These are phyloP conservation scores for Diuraphis noxia DNA, from an alignment of 1,140 invertebrate genomes.

Conservation along the genomic window DNA sequence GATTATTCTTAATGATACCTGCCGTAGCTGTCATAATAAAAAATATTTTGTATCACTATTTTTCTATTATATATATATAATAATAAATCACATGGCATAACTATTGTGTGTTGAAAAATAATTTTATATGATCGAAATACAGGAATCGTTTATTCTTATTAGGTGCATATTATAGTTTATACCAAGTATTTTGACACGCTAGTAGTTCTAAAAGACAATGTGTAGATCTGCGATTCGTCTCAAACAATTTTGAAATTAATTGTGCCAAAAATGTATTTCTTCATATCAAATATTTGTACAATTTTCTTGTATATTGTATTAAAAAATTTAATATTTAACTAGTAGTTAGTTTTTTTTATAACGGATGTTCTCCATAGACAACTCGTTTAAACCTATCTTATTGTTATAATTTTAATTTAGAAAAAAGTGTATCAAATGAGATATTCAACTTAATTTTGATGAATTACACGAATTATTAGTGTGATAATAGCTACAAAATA, in stretches of 20 bases:
- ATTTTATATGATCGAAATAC: neutral
- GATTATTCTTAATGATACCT: slow-evolving; percentile 22
- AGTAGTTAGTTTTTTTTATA: neutral
- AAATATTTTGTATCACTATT: neutral
- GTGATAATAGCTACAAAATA: no score
- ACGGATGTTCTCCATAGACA: neutral
- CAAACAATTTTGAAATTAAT: slow-evolving; percentile 21
- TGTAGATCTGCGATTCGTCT: neutral
- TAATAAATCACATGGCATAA: neutral
- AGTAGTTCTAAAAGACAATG: neutral
- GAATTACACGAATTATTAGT: no score
- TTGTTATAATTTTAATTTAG: no score
- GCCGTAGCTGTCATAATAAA: neutral
- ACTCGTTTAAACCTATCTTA: no score
- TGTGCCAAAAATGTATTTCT: neutral
- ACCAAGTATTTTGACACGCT: neutral
- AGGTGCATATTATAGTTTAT: neutral
- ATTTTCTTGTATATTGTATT: no score
- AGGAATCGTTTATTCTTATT: neutral
- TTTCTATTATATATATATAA: neutral
- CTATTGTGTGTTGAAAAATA: slow-evolving; percentile 15
- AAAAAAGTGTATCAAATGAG: no score
- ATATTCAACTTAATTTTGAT: no score
- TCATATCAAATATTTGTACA: neutral
- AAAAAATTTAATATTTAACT: neutral